Evolutionary conservation across 2,888 invertebrate species (phyloP), one percentile per base, ranked within the genome.

Genomic region (Litoditis marina): DNA sequence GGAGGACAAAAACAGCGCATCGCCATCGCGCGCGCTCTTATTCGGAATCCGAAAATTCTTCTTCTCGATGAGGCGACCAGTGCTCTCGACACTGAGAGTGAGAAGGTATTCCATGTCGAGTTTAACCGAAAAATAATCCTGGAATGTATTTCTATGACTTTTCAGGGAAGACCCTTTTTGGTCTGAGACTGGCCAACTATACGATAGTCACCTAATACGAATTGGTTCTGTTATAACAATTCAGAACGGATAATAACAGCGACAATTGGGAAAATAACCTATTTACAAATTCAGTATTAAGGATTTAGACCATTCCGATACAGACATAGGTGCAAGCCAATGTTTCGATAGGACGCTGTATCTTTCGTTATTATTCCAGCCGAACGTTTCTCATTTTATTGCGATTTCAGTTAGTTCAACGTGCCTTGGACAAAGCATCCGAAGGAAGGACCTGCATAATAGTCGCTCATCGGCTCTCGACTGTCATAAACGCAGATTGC

Each of bases 391-490:
- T 19, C 19, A 19, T 6, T 6, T 42, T 42, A 16, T 42, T 42
- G 2, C 11, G 3, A 19, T 53, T 27, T 53, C 88, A 89, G 89
- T 85, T 91, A 54, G 75, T 75, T 13, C 75, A 75, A 62, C 50
- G 60, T 2, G 75, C 75, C 8, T 50, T 92, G 64, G 92, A 92
- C 51, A 60, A 83, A 78, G 86, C 85, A 0, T 59, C 71, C 5
- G 60, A 71, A 91, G 78, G 85, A 2, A 73, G 86, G 50, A 85
- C 86, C 0, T 85, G 85, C 5, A 82, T 86, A 51, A 82, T 86
- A 1, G 83, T 86, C 19, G 86, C 86, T 25, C 85, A 85, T 73
- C 82, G 87, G 28, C 74, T 87, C 59, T 85, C 86, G 5, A 87
- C 86, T 2, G 84, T 87, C 39, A 83, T 84, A 69, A 85, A 83